Conservation (phyloP, 2,888 invertebrate species). For the Stratiomys singularior region DNA sequence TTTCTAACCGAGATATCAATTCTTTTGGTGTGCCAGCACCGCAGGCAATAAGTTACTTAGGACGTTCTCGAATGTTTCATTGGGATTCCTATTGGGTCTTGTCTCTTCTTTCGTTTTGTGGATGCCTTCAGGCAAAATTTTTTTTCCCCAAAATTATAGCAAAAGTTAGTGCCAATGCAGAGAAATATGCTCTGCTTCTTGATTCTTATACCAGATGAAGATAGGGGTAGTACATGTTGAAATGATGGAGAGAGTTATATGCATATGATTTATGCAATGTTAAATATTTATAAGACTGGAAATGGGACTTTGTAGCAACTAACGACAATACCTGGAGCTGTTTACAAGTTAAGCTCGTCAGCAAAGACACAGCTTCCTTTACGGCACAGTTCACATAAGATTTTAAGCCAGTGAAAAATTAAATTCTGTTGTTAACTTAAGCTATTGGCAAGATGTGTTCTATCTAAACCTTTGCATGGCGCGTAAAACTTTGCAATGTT, state of each 20-base stretch:
- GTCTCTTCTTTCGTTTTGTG: background rate
- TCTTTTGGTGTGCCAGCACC: constrained; percentile 35
- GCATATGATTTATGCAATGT: no score
- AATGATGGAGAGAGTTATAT: background rate
- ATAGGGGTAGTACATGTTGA: background rate
- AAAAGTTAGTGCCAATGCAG: background rate
- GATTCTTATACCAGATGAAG: background rate
- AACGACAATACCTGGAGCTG: no score
- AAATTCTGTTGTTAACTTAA: no score
- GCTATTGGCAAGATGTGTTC: no score
- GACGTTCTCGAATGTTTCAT: constrained; percentile 26
- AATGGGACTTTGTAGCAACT: no score
- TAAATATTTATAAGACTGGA: no score
- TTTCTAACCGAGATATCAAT: constrained; percentile 38
- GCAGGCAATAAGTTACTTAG: constrained; percentile 41
- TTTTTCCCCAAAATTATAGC: background rate
- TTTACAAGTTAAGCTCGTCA: no score
- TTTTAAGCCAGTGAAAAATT: no score
- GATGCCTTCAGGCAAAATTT: background rate
- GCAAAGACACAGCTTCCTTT: no score
- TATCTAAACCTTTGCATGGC: no score
- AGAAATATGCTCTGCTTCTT: background rate
- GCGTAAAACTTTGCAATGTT: no score
- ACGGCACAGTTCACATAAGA: no score
- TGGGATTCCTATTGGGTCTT: background rate